Conservation (phyloP, 1,140 invertebrate species). For the Zaprionus africanus region DNA sequence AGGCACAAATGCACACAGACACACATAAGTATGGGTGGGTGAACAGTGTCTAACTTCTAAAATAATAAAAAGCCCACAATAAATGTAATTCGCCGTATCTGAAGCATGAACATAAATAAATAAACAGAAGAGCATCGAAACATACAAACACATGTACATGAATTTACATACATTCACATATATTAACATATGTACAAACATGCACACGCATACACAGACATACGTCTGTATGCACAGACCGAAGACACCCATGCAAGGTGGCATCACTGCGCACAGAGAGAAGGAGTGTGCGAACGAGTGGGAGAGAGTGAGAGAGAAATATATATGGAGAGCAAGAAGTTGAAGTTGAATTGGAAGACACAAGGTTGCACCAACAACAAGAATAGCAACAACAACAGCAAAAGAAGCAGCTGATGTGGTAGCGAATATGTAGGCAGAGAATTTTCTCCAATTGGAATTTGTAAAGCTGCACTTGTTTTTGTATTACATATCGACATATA, state of each 20-base stretch:
- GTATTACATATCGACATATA: slow-evolving; percentile 24
- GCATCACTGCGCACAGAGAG: slow-evolving; percentile 55
- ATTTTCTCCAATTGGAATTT: slow-evolving; percentile 48
- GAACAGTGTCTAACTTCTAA: background rate
- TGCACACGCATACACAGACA: slow-evolving; percentile 3
- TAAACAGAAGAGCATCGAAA: slow-evolving; percentile 45
- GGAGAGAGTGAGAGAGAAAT: slow-evolving; percentile 23
- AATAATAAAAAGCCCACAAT: background rate
- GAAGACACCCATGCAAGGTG: slow-evolving; percentile 53
- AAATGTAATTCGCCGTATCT: slow-evolving; percentile 11
- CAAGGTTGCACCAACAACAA: slow-evolving; percentile 76
- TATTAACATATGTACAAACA: slow-evolving; percentile 16
- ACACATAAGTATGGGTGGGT: slow-evolving; percentile 28
- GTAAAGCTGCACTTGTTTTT: slow-evolving; percentile 32
- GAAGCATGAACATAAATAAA: slow-evolving; percentile 52
- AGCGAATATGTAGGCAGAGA: slow-evolving; percentile 32
- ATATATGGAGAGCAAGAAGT: slow-evolving; percentile 35
- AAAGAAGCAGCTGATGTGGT: slow-evolving; percentile 69
- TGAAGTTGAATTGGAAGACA: slow-evolving; percentile 54
- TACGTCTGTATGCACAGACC: slow-evolving; percentile 13
- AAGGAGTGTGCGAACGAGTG: slow-evolving; percentile 38
- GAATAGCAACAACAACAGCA: slow-evolving; percentile 43
- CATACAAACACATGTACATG: background rate
- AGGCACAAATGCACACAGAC: background rate
- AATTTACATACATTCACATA: slow-evolving; percentile 20